Base-by-base conservation (phyloP, 2,888 invertebrate genomes). In the Branchipolynoe longqiensis region DNA sequence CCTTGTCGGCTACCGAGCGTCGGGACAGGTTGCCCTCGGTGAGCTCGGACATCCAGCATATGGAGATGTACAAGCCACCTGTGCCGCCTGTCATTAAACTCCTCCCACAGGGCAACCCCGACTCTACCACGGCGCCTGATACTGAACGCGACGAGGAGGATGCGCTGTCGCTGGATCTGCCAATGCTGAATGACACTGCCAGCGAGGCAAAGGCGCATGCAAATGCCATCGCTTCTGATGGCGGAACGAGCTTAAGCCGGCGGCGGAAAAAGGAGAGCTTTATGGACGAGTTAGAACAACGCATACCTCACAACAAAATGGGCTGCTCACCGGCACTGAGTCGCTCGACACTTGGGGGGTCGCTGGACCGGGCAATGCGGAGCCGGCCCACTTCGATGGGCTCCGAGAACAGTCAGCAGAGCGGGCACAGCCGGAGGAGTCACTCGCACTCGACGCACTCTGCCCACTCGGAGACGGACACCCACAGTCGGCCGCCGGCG, bases 231-330 rank as follows among this genome's bases (percentile, higher is more conserved):
- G 28, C 84, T 25, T 31, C 83, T 31, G 84, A 83, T 25, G 38
- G 74, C 41, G 84, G 85, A n/a, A 84, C 81, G 12, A 78, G 74
- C 78, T 84, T 31, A 31, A 38, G 84, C n/a, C 25, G 73, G 74
- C 56, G 84, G 18, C 74, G 85, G 41, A 84, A 84, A 38, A 58
- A 56, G 31, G 83, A 82, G 22, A 83, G 82, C 48, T 88, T 88
- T 58, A 82, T 88, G 85, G 86, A 86, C 38, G 83, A 88, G 69
- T 54, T 88, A 8, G 86, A 88, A 40, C 87, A 86, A 56, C 78
- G 88, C 28, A 87, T 87, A 81, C 87, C 87, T 48, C 85, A 58
- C 82, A 85, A 84, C 28, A 83, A 85, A n/a, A 59, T 62, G 40
- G 28, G 56, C 18, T 85, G 82, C 31, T 84, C 82, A 4, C 82